Conservation (phyloP, 2,888 invertebrate genomes). For the Meghimatium bilineatum region DNA sequence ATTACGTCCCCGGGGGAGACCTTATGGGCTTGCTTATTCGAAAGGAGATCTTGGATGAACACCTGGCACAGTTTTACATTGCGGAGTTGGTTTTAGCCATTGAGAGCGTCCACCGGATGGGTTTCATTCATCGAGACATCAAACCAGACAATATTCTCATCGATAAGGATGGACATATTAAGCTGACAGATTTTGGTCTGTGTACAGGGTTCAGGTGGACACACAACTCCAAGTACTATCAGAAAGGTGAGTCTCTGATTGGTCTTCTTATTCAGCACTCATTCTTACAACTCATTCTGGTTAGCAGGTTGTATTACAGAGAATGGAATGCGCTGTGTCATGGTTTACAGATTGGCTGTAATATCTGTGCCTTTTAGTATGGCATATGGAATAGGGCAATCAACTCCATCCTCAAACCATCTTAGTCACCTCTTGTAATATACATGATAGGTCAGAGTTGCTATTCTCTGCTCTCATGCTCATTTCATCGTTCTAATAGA, state of each 20-base stretch:
- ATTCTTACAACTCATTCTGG: too few relatives aligned
- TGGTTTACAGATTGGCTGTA: too few relatives aligned
- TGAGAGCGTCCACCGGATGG: slow-evolving; percentile 99
- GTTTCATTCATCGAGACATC: slow-evolving; percentile 95
- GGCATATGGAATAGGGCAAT: too few relatives aligned
- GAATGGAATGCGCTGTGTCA: too few relatives aligned
- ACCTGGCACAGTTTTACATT: slow-evolving; percentile 80
- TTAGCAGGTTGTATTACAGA: too few relatives aligned
- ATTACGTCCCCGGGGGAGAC: slow-evolving; percentile 99
- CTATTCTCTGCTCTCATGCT: too few relatives aligned
- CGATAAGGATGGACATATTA: slow-evolving; percentile 98
- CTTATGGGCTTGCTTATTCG: slow-evolving; percentile 98
- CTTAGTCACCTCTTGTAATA: too few relatives aligned
- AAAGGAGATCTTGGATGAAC: slow-evolving; percentile 91
- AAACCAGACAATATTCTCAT: slow-evolving; percentile 99
- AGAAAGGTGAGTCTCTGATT: slow-evolving; percentile 80
- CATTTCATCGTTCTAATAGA: too few relatives aligned
- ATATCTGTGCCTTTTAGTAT: too few relatives aligned
- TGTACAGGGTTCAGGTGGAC: slow-evolving; percentile 99
- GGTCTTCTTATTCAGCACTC: too few relatives aligned
- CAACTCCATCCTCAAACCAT: too few relatives aligned
- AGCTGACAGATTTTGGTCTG: slow-evolving; percentile 98
- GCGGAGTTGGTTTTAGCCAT: slow-evolving; percentile 98
- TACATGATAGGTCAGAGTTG: too few relatives aligned
- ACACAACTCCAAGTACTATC: slow-evolving; percentile 99